phyloP scores from a whole-genome alignment of 2,113 vertebrate genomes.

The Hyaena hyaena region DNA sequence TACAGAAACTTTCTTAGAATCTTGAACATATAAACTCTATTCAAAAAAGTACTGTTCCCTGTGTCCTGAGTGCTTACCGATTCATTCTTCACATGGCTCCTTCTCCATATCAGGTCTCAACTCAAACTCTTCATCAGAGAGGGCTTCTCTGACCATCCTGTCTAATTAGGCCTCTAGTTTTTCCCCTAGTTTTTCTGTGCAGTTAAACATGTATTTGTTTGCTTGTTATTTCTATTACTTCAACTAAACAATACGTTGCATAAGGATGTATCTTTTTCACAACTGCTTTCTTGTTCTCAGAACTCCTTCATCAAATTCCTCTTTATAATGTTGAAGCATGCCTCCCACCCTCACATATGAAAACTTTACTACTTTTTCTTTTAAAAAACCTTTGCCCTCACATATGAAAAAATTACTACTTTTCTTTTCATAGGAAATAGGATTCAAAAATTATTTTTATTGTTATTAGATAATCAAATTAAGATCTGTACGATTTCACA shows the following conservation, averaged over 20 bases:
- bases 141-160: not conserved
- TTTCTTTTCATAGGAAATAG: not conserved
- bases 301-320: not conserved
- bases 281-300: not conserved
- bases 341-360: not conserved
- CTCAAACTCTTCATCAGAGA: not conserved
- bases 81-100: not conserved
- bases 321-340: not conserved
- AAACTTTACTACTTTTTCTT: not conserved
- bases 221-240: not conserved
- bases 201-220: not conserved
- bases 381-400: not conserved
- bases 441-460: not conserved
- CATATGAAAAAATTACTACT: not conserved
- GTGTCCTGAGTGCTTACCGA: fast-evolving
- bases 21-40: not conserved
- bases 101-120: not conserved
- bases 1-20: not conserved
- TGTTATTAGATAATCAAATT: not conserved
- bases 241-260: not conserved
- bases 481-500: not conserved
- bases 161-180: not conserved
- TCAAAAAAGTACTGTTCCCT: not conserved
- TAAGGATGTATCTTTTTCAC: not conserved
- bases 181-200: not conserved